Base-by-base conservation (phyloP, 2,113 vertebrate genomes). In the Lampris megalopsis region DNA sequence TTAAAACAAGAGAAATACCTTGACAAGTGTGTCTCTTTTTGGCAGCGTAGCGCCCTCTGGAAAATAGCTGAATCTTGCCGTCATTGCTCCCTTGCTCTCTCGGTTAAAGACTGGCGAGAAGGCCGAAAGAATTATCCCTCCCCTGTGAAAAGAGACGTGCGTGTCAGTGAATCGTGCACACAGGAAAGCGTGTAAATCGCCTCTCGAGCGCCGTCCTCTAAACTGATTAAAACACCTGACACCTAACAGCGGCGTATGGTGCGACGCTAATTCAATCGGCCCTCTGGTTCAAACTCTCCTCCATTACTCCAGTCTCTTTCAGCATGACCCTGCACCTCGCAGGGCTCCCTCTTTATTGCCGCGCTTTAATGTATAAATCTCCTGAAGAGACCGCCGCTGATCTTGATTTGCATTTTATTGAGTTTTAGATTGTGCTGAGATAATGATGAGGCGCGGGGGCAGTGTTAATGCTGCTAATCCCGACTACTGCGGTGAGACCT, bases 391-490 rank as follows among this genome's bases (percentile, higher is more conserved):
- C 24, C 60, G 24, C 68, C 54, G n/a, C 70, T 68, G 75, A 83
- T 69, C 88, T 81, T 79, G 73, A 85, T 88, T 88, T 78, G 84
- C 91, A 88, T 89, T 88, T 90, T 83, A 88, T 90, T 81, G 81
- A 80, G 80, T 71, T 85, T 80, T 48, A 73, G 74, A 86, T 80
- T 78, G 75, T 10, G 1, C 50, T 3, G 38, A 70, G 85, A 83
- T 83, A 85, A 89, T 84, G 80, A 83, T 84, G 84, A 83, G 78
- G 81, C 72, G 80, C 74, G 68, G 79, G 77, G 63, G 64, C 80
- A 84, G 79, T 24, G 67, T 79, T 86, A 77, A 87, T 63, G 82
- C 73, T 73, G 75, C 83, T 63, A 77, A 82, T 72, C 84, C 65
- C 80, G 80, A 86, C 86, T 80, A 83, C 63, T 73, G 8, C 41